Percentiles rank a stretch among this genome's conserved stretches.
phyloP scores from a whole-genome alignment of 2,888 invertebrate genomes.

The Papilio demoleus region DNA sequence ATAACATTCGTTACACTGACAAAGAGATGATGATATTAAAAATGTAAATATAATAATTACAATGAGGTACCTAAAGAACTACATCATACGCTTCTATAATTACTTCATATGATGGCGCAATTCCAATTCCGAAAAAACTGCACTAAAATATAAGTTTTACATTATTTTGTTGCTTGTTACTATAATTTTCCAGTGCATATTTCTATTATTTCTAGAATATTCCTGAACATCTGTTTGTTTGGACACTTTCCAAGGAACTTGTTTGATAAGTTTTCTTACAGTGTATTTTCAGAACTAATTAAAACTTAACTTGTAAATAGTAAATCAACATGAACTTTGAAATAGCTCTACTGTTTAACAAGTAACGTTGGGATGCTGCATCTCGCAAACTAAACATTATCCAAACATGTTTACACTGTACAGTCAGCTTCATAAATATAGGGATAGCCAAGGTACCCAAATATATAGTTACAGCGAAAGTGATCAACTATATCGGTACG shows the following conservation, averaged over 20 bases:
- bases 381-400: constrained; percentile 1
- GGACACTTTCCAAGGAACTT: constrained; percentile 13
- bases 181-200: too few relatives aligned
- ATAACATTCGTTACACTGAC: too few relatives aligned
- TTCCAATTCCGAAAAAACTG: too few relatives aligned
- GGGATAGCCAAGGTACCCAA: too few relatives aligned
- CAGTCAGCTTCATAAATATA: not conserved
- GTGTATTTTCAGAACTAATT: constrained; percentile 2
- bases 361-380: not conserved
- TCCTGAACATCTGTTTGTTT: not conserved
- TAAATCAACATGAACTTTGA: constrained; percentile 16
- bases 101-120: too few relatives aligned
- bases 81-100: too few relatives aligned
- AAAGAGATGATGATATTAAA: too few relatives aligned
- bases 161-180: not conserved
- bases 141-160: not conserved
- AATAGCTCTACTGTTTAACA: not conserved
- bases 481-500: too few relatives aligned
- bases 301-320: constrained; percentile 4
- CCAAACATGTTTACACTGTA: not conserved
- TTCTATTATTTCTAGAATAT: not conserved
- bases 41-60: too few relatives aligned
- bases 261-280: not conserved
- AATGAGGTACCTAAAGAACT: too few relatives aligned
- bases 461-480: too few relatives aligned